A percentile compares a stretch with the other conserved stretches of the same genome.
phyloP scores from a whole-genome alignment of 2,113 vertebrate species.

The Ardeotis arabs region DNA sequence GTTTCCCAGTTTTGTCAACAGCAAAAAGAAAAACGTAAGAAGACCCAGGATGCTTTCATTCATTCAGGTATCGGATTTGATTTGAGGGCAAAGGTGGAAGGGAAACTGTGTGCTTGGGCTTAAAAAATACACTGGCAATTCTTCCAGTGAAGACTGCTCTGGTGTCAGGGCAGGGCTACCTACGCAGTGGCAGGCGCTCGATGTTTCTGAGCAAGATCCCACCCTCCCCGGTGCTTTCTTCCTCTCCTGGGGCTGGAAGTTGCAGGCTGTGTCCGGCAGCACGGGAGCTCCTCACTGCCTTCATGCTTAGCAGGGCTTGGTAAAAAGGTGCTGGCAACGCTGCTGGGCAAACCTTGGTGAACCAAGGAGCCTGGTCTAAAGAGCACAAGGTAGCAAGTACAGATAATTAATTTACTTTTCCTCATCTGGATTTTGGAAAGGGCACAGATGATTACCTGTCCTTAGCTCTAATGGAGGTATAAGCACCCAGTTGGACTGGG shows the following conservation, averaged over 20 bases:
- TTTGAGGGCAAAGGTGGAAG: background rate
- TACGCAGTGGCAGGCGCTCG: rapidly evolving
- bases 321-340: background rate
- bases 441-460: background rate
- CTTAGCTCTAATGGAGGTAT: background rate
- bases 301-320: background rate
- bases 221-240: background rate
- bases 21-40: background rate
- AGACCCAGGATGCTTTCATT: background rate
- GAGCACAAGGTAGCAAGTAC: background rate
- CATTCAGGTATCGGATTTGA: background rate
- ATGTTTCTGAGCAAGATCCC: background rate
- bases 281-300: background rate
- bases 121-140: background rate
- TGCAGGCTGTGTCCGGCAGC: background rate
- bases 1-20: background rate
- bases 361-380: background rate
- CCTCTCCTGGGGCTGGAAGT: background rate
- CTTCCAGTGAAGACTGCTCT: background rate
- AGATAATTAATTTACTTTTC: conserved; percentile 19
- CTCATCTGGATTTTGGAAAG: background rate
- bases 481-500: background rate
- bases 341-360: background rate
- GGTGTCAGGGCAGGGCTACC: background rate
- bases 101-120: background rate